These are phyloP conservation scores for Thymelicus lineola DNA, from an alignment of 2,888 invertebrate species.

Conservation along the genomic window DNA sequence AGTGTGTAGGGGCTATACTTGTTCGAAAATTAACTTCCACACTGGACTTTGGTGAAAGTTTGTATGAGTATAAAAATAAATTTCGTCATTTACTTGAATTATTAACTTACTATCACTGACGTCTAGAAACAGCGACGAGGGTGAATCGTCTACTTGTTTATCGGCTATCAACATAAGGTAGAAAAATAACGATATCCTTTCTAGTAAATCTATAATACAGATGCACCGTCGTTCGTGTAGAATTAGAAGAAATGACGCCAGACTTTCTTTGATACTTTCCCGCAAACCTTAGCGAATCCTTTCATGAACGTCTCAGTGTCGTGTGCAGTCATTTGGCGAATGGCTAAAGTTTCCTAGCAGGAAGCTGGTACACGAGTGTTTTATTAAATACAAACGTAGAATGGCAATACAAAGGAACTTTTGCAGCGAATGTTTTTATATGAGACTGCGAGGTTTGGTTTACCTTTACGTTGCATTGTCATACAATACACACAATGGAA, in stretches of 20 bases:
- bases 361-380: constrained; percentile 5
- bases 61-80: too few species aligned
- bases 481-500: background rate
- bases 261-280: constrained; percentile 29
- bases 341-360: constrained; percentile 14
- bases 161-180: too few species aligned
- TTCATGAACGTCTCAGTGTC: constrained; percentile 10
- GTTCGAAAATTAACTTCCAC: too few species aligned
- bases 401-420: constrained; percentile 12
- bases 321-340: constrained; percentile 26
- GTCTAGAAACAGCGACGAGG: too few species aligned
- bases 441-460: too few species aligned
- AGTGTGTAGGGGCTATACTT: too few species aligned
- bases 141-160: too few species aligned
- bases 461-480: background rate
- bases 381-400: constrained; percentile 10
- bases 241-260: constrained; percentile 22
- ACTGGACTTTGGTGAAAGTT: too few species aligned
- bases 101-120: too few species aligned
- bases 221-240: constrained; percentile 12
- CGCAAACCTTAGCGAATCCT: constrained; percentile 17
- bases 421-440: constrained; percentile 1
- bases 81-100: too few species aligned
- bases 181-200: background rate
- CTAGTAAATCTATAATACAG: background rate